Base-by-base conservation (phyloP, 2,797 vertebrate species). In the Distichodus sexfasciatus region DNA sequence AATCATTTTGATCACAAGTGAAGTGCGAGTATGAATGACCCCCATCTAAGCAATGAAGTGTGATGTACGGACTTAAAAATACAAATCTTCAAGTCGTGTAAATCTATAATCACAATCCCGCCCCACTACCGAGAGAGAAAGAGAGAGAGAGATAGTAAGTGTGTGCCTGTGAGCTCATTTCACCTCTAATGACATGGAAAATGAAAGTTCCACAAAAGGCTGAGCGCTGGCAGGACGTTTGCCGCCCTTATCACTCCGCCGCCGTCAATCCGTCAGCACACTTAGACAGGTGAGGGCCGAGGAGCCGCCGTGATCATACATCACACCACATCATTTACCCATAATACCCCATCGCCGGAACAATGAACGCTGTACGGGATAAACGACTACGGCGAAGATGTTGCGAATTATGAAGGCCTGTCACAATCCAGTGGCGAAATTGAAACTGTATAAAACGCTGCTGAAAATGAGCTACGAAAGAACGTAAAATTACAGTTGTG, bases 101-200 rank as follows among this genome's bases (percentile, higher is more conserved):
- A 65, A 77, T 43, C 53, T 47, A 11, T 40, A 36, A 23, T 19
- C 36, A 17, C 41, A 43, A 23, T 50, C 48, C 61, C 36, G 26
- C 47, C 33, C 33, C n/a, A 17, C 29, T 66, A 51, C 28, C 65
- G 10, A 19, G 3, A 51, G 41, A 31, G 36, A 55, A 29, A 44
- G 35, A 40, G 47, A 53, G 36, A 44, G 47, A 4, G n/a, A 31
- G 19, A 12, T 19, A 12, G 15, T n/a, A 35, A 58, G 44, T 28
- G 4, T 23, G 14, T 47, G 54, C 29, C 62, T 35, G 41, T 50
- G 19, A 66, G 50, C 65, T 78, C 72, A 72, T 75, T 78, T 78
- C 53, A 74, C 67, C 71, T 54, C 29, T 76, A 74, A 76, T 66
- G 71, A 61, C 67, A 65, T 60, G 71, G 71, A 74, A 79, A 76